phyloP scores from a whole-genome alignment of 2,797 vertebrate genomes.

The Sciurus carolinensis region DNA sequence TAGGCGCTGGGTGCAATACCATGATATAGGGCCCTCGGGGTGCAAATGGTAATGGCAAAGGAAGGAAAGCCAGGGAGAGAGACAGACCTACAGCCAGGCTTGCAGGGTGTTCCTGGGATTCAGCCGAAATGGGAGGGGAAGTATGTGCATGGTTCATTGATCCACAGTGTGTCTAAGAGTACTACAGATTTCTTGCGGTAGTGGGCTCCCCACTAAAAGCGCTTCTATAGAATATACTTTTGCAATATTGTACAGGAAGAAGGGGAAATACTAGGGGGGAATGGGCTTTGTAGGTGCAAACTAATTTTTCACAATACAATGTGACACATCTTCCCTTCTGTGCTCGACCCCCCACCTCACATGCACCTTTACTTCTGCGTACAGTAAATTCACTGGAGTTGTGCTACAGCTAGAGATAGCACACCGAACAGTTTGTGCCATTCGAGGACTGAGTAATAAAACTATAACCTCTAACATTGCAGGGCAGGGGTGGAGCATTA shows the following conservation, averaged over 20 bases:
- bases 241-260: not conserved
- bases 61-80: slow-evolving; percentile 5
- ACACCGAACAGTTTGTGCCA: rapidly evolving
- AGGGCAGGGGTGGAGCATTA: not conserved
- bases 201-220: not conserved
- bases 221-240: not conserved
- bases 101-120: not conserved
- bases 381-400: rapidly evolving
- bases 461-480: rapidly evolving
- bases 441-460: not conserved
- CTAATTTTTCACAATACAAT: not conserved
- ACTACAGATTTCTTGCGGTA: not conserved
- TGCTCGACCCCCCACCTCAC: no score
- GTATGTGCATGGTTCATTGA: rapidly evolving
- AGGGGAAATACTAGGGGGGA: not conserved
- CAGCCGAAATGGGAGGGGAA: not conserved
- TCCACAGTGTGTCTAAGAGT: not conserved
- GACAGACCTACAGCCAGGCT: not conserved
- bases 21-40: not conserved
- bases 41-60: not conserved
- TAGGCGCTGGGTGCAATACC: not conserved
- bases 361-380: rapidly evolving
- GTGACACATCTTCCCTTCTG: rapidly evolving
- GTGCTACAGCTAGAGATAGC: not conserved
- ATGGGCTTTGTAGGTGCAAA: not conserved